Evolutionary conservation across 2,888 invertebrate species (phyloP), one percentile per base, ranked within the genome.

Genomic region (Eristalinus sepulchralis): DNA sequence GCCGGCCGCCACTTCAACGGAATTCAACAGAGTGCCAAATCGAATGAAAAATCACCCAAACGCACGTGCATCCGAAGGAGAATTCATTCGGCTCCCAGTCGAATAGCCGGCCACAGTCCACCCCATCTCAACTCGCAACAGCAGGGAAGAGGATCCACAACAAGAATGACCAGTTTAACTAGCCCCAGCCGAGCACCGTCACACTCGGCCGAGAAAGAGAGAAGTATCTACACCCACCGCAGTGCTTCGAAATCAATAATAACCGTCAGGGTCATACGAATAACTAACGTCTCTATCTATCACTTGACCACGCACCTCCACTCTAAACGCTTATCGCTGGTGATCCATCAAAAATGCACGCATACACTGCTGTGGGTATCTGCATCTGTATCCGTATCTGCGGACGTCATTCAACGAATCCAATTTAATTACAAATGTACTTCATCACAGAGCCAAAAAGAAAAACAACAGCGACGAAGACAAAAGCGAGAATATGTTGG

Each of bases 101-200:
- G 27, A 5, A 27, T 27, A 27, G 72, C 47, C 39, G 73, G 75
- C 83, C 71, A 76, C 84, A 78, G n/a, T 77, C 86, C 81, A 83
- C 81, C 75, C 83, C 77, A 83, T 63, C 24, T 70, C 66, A 78
- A 47, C 73, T 31, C 70, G 20, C 80, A 63, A 33, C 31, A 13
- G 27, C 63, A 53, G 33, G 63, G 13, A 77, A 47, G 59, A 77
- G 81, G 76, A 85, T 63, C 57, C 60, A 59, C 70, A 78, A 81
- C 85, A 81, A 81, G 85, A 73, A 85, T 77, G 81, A 85, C 85
- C 85, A 85, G 85, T 85, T 85, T 77, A 82, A 85, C 85, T 82
- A 85, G 84, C 67, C 77, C 39, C 31, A 53, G 39, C n/a, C 39
- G 39, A 27, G 27, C 27, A 27, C 27, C 27, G 27, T 5, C 27